These are phyloP conservation scores for Eulithis prunata DNA, from an alignment of 2,888 invertebrate species.

Conservation along the genomic window DNA sequence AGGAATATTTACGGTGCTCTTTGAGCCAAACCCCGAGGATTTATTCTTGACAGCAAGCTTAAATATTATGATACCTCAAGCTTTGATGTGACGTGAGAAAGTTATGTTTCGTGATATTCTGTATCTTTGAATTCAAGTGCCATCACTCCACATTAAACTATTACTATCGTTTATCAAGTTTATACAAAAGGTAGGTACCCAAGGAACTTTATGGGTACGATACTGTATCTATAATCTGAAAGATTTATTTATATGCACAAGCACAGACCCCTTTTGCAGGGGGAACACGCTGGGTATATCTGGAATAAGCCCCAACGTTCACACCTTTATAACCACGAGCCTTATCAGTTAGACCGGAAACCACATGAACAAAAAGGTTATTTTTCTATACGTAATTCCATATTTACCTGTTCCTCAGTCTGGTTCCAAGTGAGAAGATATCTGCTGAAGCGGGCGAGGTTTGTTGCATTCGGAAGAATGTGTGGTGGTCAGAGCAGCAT, in stretches of 20 bases:
- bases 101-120: conserved; percentile 19
- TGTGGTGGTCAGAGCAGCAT: conserved; percentile 98
- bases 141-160: conserved; percentile 23
- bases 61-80: conserved; percentile 36
- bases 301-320: too few relatives aligned
- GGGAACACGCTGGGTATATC: too few relatives aligned
- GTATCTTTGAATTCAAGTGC: conserved; percentile 24
- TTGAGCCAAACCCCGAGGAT: conserved; percentile 41
- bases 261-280: too few relatives aligned
- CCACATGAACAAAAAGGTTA: too few relatives aligned
- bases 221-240: background rate
- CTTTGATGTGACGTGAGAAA: conserved; percentile 38
- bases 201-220: background rate
- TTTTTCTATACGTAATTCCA: background rate
- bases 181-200: background rate
- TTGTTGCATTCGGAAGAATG: conserved; percentile 95
- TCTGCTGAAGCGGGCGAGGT: conserved; percentile 90
- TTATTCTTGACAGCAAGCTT: conserved; percentile 40
- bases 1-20: conserved; percentile 42
- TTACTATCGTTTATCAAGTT: conserved; percentile 21
- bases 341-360: too few relatives aligned
- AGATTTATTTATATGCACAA: background rate
- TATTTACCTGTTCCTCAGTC: conserved; percentile 90
- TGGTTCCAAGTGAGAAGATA: conserved; percentile 90
- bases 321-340: too few relatives aligned